Conservation (phyloP, 2,797 vertebrate genomes). For the Schizopygopsis pylzovi region DNA sequence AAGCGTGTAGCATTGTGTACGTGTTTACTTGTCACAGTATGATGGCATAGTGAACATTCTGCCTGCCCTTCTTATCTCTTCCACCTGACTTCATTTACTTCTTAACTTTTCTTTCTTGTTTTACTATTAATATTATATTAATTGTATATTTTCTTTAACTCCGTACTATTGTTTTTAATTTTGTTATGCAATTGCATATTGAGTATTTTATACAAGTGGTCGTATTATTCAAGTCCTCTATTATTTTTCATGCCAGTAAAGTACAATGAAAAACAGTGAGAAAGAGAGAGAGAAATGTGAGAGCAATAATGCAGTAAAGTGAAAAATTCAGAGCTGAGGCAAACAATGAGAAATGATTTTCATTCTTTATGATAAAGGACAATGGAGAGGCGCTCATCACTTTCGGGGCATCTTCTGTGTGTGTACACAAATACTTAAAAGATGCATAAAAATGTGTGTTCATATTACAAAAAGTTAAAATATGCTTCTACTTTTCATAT, state of each 20-base stretch:
- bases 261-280: background rate
- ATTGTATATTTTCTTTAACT: background rate
- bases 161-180: background rate
- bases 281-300: background rate
- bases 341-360: background rate
- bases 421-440: background rate
- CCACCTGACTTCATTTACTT: background rate
- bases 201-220: background rate
- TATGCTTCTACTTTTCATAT: background rate
- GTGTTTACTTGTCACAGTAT: conserved; percentile 43
- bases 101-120: background rate
- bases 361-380: conserved; percentile 14
- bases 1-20: conserved; percentile 18
- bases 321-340: background rate
- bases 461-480: background rate
- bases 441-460: too few relatives aligned
- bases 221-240: background rate
- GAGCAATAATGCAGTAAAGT: conserved; percentile 3
- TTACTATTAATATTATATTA: background rate
- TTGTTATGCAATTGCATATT: background rate
- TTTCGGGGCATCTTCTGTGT: background rate
- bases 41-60: background rate
- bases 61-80: background rate
- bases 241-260: background rate
- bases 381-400: background rate